phyloP scores from a whole-genome alignment of 2,113 vertebrate species.

The Peucedramus taeniatus region DNA sequence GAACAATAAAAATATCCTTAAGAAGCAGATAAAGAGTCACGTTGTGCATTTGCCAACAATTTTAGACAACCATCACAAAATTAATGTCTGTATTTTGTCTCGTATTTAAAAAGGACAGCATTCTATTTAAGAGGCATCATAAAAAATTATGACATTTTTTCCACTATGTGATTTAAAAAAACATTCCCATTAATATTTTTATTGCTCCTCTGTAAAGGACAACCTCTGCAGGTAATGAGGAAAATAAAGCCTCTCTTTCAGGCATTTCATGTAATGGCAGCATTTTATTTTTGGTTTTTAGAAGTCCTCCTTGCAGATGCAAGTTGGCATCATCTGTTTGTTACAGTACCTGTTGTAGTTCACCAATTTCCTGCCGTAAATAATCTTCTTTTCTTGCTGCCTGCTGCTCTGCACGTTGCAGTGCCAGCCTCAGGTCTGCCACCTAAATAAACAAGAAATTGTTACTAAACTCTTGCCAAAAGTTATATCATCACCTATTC shows the following conservation, averaged over 20 bases:
- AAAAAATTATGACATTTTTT: background rate
- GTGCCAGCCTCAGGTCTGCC: slow-evolving; percentile 85
- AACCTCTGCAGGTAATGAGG: background rate
- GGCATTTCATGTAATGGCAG: background rate
- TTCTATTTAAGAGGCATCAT: background rate
- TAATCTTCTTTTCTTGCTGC: slow-evolving; percentile 96
- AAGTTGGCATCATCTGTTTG: background rate
- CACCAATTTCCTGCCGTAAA: slow-evolving; percentile 90
- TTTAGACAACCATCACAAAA: background rate
- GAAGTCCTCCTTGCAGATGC: background rate
- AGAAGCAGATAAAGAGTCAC: background rate
- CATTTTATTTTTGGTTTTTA: background rate
- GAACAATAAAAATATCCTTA: background rate
- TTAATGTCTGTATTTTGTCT: background rate
- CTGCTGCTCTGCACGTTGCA: slow-evolving; percentile 92
- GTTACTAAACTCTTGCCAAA: background rate
- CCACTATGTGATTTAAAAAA: background rate
- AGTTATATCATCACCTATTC: background rate
- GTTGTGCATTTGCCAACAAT: background rate
- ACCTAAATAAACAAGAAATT: slow-evolving; percentile 73
- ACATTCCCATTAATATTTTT: background rate
- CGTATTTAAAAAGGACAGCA: background rate
- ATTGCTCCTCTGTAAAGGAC: background rate
- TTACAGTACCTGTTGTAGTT: slow-evolving; percentile 88
- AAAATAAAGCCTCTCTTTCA: background rate